A percentile compares a stretch with the other conserved stretches of the same genome.
Evolutionary conservation across 1,140 invertebrate genomes (phyloP).

Genomic region (Onthophagus taurus): DNA sequence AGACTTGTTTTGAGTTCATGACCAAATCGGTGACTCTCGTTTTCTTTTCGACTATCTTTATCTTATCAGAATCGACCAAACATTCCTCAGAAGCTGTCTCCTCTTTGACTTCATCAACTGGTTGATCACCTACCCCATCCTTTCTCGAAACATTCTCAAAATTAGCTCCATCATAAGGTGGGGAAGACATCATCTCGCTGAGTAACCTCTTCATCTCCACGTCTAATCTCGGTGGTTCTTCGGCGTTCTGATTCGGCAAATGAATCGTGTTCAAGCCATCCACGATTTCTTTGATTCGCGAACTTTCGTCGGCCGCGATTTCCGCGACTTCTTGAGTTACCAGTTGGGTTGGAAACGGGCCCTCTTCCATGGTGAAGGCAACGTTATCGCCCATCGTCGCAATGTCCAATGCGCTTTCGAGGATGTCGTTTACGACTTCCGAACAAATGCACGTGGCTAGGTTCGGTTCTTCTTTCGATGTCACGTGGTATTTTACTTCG

Average conservation of each 20-base stretch:
- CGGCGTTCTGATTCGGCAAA: constrained; percentile 2
- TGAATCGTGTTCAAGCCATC: constrained; percentile 14
- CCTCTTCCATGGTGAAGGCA: constrained; percentile 3
- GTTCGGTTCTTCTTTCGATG: constrained; percentile 1
- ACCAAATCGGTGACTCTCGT: constrained; percentile 21
- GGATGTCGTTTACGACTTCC: constrained; percentile 20
- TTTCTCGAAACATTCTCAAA: constrained; percentile 11
- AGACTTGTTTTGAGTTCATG: constrained; percentile 20
- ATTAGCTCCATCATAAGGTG: constrained; percentile 13
- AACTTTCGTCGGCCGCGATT: constrained; percentile 1
- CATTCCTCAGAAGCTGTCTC: constrained; percentile 1
- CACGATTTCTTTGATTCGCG: constrained; percentile 14
- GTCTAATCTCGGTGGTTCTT: constrained; percentile 13
- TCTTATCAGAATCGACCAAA: constrained; percentile 1
- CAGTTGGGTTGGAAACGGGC: not conserved
- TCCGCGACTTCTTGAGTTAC: not conserved
- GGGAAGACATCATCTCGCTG: constrained; percentile 12
- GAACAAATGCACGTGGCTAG: constrained; percentile 10
- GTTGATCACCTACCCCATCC: constrained; percentile 17
- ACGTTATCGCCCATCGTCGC: constrained; percentile 12
- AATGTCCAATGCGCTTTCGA: constrained; percentile 22
- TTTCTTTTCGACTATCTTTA: constrained; percentile 19
- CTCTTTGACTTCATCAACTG: not conserved
- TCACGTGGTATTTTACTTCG: constrained; percentile 9
- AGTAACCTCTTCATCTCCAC: constrained; percentile 16